These are phyloP conservation scores for Heliconius melpomene DNA, from an alignment of 1,140 invertebrate species.

Conservation along the genomic window DNA sequence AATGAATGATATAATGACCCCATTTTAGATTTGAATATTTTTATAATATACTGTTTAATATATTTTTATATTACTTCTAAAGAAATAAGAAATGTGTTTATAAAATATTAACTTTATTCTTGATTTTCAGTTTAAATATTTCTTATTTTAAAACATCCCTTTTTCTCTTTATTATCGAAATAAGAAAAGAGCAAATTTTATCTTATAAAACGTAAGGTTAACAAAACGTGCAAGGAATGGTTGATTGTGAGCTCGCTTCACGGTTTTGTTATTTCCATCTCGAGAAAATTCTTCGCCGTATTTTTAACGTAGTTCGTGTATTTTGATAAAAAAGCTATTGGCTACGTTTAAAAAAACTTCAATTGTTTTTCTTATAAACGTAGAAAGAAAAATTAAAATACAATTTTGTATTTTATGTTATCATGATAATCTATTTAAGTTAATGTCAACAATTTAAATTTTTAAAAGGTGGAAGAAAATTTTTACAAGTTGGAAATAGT, in stretches of 20 bases:
- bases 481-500: too few relatives aligned
- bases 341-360: too few relatives aligned
- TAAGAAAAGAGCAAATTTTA: background rate
- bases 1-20: background rate
- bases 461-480: too few relatives aligned
- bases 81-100: background rate
- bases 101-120: background rate
- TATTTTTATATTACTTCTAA: too few relatives aligned
- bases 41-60: too few relatives aligned
- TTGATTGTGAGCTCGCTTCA: background rate
- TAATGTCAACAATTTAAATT: too few relatives aligned
- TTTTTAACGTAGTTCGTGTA: background rate
- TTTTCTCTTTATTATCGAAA: conserved; percentile 15
- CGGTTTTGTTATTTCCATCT: conserved; percentile 9
- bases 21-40: too few relatives aligned
- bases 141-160: background rate
- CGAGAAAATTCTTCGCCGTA: background rate
- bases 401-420: too few relatives aligned
- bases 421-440: too few relatives aligned
- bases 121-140: background rate
- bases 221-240: conserved; percentile 12
- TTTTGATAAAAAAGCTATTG: background rate
- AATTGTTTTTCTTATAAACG: too few relatives aligned
- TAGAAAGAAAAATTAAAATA: too few relatives aligned
- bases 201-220: conserved; percentile 5